phyloP scores from a whole-genome alignment of 2,888 invertebrate genomes.

The Dusona sp. region DNA sequence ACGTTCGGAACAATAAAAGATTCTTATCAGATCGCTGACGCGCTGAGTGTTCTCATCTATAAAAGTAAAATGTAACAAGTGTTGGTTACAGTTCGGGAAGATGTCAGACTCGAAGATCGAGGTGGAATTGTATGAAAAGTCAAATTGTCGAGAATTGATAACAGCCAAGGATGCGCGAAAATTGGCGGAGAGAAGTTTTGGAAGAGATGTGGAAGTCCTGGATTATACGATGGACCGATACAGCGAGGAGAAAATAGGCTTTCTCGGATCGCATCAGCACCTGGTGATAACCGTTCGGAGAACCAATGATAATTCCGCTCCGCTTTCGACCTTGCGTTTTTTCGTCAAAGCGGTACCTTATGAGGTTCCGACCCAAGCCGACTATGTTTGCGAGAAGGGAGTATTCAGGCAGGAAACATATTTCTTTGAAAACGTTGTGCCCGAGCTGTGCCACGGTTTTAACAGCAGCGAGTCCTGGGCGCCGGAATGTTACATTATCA shows the following conservation, averaged over 20 bases:
- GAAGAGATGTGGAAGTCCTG: constrained; percentile 67
- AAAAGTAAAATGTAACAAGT: constrained; percentile 19
- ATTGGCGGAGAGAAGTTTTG: constrained; percentile 45
- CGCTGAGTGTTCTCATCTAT: not conserved
- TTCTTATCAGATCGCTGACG: not conserved
- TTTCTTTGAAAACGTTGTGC: constrained; percentile 84
- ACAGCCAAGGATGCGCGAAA: constrained; percentile 58
- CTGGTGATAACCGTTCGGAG: constrained; percentile 70
- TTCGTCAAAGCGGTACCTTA: constrained; percentile 88
- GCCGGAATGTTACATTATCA: constrained; percentile 79
- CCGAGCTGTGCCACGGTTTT: constrained; percentile 79
- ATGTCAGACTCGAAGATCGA: constrained; percentile 47
- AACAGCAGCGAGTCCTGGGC: constrained; percentile 77
- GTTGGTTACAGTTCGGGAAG: not conserved
- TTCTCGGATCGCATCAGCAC: constrained; percentile 76
- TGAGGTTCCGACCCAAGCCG: constrained; percentile 85
- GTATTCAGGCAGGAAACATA: constrained; percentile 85
- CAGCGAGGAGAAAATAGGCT: constrained; percentile 77
- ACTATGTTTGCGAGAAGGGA: constrained; percentile 85
- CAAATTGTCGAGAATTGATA: constrained; percentile 48
- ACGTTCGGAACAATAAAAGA: constrained; percentile 12
- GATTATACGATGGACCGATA: constrained; percentile 73
- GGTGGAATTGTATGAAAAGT: not conserved
- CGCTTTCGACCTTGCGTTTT: constrained; percentile 77
- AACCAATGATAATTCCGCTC: constrained; percentile 18